Base-by-base conservation (phyloP, 1,140 invertebrate species). In the Aphis craccivora region DNA sequence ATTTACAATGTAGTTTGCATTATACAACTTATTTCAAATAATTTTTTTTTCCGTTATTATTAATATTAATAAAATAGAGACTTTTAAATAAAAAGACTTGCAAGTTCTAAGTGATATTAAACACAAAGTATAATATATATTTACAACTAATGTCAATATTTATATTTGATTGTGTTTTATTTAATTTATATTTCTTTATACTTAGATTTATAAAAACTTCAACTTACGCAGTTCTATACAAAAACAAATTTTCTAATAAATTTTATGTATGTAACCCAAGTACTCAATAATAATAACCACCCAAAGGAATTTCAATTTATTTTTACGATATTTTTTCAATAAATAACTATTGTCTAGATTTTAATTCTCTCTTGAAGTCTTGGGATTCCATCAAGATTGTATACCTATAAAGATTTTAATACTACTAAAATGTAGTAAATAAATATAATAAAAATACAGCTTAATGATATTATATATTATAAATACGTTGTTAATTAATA, bases 391-490 rank as follows among this genome's bases (percentile, higher is more conserved):
- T 11, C 3, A 8, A 86, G 11, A 40, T 37, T 2, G 25, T 45
- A 40, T 86, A 86, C 25, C 83, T 86, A 43, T 48, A 87, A 45
- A 48, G 3, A 87, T 48, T 87, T 87, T 87, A n/a, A 48, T 87
- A 87, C 40, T 48, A 14, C 25, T n/a, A 0, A 48, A 87, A 43
- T 48, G 4, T 0, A 81, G 6, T 23, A 22, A 83, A 83, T 83
- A 83, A 37, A 22, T 9, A 60, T 60, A 60, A 67, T 67, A 67
- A 67, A 67, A 67, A 30, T 67, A 67, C 11, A n/a, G n/a, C 60
- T 67, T 67, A 4, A 14, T 67, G 11, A 67, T 67, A n/a, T 67
- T 67, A 60, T 60, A 3, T 51, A 45, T 45, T 23, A 67, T 30
- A 67, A 30, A 11, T 67, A 67, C 2, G 9, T 67, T 67, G 11